These are phyloP conservation scores for Cephus sareptanus DNA, from an alignment of 2,888 invertebrate genomes.

Conservation along the genomic window DNA sequence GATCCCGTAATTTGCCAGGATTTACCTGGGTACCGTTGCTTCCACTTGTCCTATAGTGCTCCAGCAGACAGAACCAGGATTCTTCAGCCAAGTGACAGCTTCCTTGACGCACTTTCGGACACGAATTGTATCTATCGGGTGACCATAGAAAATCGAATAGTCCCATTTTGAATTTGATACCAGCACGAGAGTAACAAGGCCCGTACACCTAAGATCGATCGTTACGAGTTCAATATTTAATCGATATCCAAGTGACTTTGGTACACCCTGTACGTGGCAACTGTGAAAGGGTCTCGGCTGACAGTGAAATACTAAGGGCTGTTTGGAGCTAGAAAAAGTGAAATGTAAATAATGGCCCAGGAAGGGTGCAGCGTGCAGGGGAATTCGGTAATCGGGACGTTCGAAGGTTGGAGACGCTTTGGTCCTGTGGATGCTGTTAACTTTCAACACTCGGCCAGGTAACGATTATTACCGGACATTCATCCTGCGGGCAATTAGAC, in stretches of 20 bases:
- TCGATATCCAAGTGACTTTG: too few species aligned
- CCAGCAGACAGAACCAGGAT: slow-evolving; percentile 21
- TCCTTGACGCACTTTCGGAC: slow-evolving; percentile 10
- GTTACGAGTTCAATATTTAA: background rate
- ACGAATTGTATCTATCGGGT: background rate
- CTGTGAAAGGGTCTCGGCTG: background rate
- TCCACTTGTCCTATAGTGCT: slow-evolving; percentile 16
- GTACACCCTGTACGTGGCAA: background rate
- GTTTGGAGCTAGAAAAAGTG: background rate
- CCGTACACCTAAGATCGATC: too few species aligned
- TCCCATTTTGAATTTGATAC: too few species aligned
- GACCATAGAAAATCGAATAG: background rate
- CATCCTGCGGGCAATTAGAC: slow-evolving; percentile 6
- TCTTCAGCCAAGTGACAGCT: slow-evolving; percentile 17
- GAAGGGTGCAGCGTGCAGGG: background rate
- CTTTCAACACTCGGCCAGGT: slow-evolving; percentile 3
- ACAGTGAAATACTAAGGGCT: background rate
- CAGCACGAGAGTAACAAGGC: too few species aligned
- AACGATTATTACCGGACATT: slow-evolving; percentile 7
- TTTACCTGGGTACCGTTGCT: slow-evolving; percentile 37
- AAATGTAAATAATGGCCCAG: background rate
- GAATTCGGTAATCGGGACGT: background rate
- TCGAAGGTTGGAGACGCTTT: background rate
- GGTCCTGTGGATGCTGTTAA: background rate
- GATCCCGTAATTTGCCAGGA: slow-evolving; percentile 37